phyloP scores from a whole-genome alignment of 1,140 invertebrate genomes.

The Leptopilina clavipes region DNA sequence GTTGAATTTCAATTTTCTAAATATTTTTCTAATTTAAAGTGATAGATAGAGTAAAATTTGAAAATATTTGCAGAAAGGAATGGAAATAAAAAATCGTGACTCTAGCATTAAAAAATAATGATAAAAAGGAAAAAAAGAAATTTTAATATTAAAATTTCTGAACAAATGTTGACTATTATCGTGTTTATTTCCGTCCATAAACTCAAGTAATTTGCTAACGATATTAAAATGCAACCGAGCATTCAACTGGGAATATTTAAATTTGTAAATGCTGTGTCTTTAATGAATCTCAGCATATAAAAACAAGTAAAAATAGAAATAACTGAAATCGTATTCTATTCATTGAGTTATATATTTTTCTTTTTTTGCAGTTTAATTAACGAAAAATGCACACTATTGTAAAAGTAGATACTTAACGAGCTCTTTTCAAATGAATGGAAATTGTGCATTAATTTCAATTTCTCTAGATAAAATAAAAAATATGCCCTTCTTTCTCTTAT shows the following conservation, averaged over 20 bases:
- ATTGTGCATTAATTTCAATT: neutral
- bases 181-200: neutral
- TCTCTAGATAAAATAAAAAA: too few relatives aligned
- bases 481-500: too few relatives aligned
- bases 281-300: neutral
- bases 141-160: neutral
- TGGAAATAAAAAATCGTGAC: too few relatives aligned
- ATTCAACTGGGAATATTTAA: slow-evolving; percentile 1
- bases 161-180: neutral
- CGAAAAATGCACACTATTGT: neutral
- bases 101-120: neutral
- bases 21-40: too few relatives aligned
- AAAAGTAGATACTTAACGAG: neutral
- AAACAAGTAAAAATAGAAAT: slow-evolving; percentile 10
- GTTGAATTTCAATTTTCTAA: too few relatives aligned
- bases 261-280: neutral
- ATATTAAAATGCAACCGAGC: neutral
- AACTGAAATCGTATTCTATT: neutral
- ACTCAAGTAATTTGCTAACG: neutral
- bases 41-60: too few relatives aligned
- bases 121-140: neutral
- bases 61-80: too few relatives aligned
- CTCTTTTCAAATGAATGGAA: neutral
- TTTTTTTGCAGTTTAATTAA: slow-evolving; percentile 20
- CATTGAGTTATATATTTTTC: neutral